Conservation (phyloP, 1,140 invertebrate genomes). For the Chionoecetes opilio region DNA sequence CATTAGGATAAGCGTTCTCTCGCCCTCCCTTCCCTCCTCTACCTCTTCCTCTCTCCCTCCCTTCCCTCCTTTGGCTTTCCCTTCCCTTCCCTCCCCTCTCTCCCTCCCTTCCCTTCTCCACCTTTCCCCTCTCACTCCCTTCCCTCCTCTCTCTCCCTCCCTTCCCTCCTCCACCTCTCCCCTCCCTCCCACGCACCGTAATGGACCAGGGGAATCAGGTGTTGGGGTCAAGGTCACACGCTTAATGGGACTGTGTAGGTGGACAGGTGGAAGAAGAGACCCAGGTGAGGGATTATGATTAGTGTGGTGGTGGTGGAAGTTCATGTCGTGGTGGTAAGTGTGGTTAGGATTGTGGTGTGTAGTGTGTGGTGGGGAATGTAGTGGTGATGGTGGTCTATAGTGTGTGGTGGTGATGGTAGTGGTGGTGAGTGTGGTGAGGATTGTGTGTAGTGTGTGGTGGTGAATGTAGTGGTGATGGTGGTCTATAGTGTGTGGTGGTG, state of each 20-base stretch:
- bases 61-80: background rate
- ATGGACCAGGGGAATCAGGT: background rate
- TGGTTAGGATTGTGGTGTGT: too few species aligned
- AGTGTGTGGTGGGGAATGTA: background rate
- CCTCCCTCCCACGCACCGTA: background rate
- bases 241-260: background rate
- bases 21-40: background rate
- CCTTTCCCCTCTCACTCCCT: background rate
- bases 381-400: background rate
- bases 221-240: background rate
- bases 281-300: background rate
- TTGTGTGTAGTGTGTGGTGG: too few species aligned
- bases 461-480: too few species aligned
- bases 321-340: background rate
- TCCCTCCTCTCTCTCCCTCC: background rate
- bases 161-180: background rate
- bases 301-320: background rate
- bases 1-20: background rate
- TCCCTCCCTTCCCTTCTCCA: background rate
- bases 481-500: too few species aligned
- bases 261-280: background rate
- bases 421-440: background rate
- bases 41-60: background rate
- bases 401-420: background rate
- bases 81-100: background rate